Base-by-base conservation (phyloP, 2,797 vertebrate species). In the Apodemus agrarius region DNA sequence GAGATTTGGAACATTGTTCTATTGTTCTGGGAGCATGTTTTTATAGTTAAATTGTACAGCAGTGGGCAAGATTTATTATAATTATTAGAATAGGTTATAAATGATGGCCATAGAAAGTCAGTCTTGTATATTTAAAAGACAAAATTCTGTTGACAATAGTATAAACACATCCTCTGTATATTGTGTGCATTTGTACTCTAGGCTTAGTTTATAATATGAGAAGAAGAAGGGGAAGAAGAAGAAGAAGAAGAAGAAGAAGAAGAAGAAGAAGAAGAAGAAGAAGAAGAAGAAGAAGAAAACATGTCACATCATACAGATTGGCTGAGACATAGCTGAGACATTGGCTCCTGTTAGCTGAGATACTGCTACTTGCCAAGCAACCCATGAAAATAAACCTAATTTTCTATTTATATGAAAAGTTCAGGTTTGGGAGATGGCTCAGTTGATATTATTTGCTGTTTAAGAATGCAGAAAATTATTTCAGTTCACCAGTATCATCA, bases 81-180 rank as follows among this genome's bases (percentile, higher is more conserved):
- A 87, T 12, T 75, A 26, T 0, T 2, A 1, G 22, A 79, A 54
- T 49, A 37, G 22, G 54, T 97, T 97, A 43, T 75, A 96, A 97
- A 92, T 95, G 69, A 65, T 85, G 95, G 22, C 2, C 24, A 8
- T 40, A 95, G 57, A 74, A 94, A 95, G 76, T 96, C 79, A 85
- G 40, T 87, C 67, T 65, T 83, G 29, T 59, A 40, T 31, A n/a
- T 82, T 94, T 84, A 95, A 97, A 95, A 96, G 81, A 95, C 97
- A 49, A 98, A n/a, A 72, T 22, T 34, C 22, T 81, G 3, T 34
- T 79, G 93, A 83, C 75, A 84, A 43, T 17, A 72, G 82, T 76
- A 65, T 63, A 95, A 84, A 59, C 57, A 0, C 5, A 65, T 96
- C 11, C 63, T 61, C 74, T 95, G 2, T 9, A n/a, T 79, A 92